Percentiles rank a stretch among this genome's conserved stretches.
Conservation (phyloP, 2,113 vertebrate species). For the Oreochromis aureus region DNA sequence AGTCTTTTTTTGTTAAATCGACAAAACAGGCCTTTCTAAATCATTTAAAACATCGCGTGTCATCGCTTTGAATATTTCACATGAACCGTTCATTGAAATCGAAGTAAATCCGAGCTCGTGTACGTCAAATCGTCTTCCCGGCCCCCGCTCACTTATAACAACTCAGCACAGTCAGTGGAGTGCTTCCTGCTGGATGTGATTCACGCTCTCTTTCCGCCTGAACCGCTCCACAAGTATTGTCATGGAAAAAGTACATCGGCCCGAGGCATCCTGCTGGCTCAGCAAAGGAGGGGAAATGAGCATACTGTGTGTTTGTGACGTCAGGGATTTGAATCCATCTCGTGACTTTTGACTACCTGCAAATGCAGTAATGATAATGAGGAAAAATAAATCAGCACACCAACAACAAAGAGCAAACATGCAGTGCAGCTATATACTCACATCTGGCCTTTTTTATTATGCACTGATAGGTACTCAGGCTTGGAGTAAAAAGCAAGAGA, state of each 20-base stretch:
- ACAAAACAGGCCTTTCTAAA: neutral
- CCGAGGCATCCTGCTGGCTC: conserved; percentile 38
- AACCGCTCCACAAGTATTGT: conserved; percentile 16
- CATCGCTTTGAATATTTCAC: neutral
- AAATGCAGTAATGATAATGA: neutral
- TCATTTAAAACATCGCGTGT: neutral
- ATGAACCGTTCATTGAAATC: conserved; percentile 6
- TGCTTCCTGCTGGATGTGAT: conserved; percentile 50
- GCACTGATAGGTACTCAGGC: neutral
- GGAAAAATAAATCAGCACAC: neutral
- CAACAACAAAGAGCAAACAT: neutral
- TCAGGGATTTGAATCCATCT: neutral
- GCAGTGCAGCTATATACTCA: rapidly evolving
- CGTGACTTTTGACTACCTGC: conserved; percentile 1
- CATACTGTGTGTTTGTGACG: neutral
- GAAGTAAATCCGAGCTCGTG: conserved; percentile 36
- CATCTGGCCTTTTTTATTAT: neutral
- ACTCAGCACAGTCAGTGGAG: conserved; percentile 22
- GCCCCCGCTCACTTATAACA: conserved; percentile 38
- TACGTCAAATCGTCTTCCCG: conserved; percentile 15
- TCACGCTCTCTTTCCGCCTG: conserved; percentile 18
- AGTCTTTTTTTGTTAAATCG: neutral
- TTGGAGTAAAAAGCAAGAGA: neutral
- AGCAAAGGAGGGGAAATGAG: neutral
- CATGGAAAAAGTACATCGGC: conserved; percentile 37